Evolutionary conservation across 2,888 invertebrate species (phyloP), one percentile per base, ranked within the genome.

Genomic region (Callinectes sapidus): DNA sequence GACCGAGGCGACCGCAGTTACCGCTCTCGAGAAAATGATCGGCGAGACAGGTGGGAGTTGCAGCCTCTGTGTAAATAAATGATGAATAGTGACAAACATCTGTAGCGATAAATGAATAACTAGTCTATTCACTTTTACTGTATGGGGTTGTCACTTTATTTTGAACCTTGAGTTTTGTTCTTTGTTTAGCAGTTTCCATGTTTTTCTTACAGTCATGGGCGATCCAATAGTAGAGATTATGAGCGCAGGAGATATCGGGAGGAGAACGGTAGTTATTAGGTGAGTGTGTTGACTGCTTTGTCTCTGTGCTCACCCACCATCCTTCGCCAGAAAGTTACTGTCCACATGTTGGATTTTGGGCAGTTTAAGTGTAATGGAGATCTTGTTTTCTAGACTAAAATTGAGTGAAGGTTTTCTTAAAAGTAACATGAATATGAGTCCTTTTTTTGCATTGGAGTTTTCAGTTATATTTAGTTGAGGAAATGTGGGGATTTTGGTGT

Each of bases 221-320:
- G 92, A 8, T 92, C 92, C 1, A 77, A 61, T 23, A 92, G 92
- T 39, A 81, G 55, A 61, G 92, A 92, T 23, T 88, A 61, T 55
- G 92, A 92, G 28, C 89, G 92, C 42, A 81, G 89, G 66, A 92
- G 92, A 86, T 86, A 89, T 61, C 89, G 92, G 66, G 92, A 92
- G 66, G 92, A 92, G 66, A 92, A 92, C 66, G 92, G 92, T 39
- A 92, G 54, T 77, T 92, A 89, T 55, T 92, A 92, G 81, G 89
- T 92, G 55, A 18, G 92, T 89, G 13, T 18, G 71, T 71, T 28
- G n/a, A 10, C n/a, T 61, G 10, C 3, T 55, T 18, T 55, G 55
- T 55, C 18, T 8, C 13, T 18, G 18, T 55, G 55, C 10, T 55
- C 55, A 13, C 18, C 55, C 10, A 6, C 6, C 42, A 55, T 18